phyloP scores from a whole-genome alignment of 1,140 invertebrate species.

The Penaeus indicus region DNA sequence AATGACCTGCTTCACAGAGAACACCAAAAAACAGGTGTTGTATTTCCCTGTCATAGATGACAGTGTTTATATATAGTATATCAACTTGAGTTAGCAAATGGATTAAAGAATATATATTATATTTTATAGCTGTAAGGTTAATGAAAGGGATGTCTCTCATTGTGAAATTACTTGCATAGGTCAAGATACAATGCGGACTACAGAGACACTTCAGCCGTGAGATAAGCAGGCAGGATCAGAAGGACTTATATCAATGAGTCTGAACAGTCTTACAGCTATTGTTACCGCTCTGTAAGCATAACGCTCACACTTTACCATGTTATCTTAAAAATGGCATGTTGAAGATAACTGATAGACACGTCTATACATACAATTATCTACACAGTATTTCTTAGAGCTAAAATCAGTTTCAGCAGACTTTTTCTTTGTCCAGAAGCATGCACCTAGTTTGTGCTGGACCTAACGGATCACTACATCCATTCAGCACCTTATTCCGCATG shows the following conservation, averaged over 20 bases:
- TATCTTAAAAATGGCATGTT: neutral
- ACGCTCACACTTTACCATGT: neutral
- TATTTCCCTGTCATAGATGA: neutral
- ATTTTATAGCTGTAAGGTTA: too few species aligned
- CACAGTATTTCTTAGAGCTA: neutral
- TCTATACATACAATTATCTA: neutral
- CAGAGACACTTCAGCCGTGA: slow-evolving; percentile 61
- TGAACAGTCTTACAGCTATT: slow-evolving; percentile 56
- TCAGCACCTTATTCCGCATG: slow-evolving; percentile 65
- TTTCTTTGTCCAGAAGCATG: slow-evolving; percentile 41
- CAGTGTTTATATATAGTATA: neutral
- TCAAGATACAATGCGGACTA: slow-evolving; percentile 64
- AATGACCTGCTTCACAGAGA: slow-evolving; percentile 54
- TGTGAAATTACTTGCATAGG: slow-evolving; percentile 14
- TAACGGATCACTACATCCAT: slow-evolving; percentile 59
- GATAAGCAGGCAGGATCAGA: slow-evolving; percentile 51
- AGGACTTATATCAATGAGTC: slow-evolving; percentile 59
- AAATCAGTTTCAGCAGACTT: neutral
- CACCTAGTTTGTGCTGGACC: slow-evolving; percentile 58
- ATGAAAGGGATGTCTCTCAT: neutral
- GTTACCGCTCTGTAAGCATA: slow-evolving; percentile 58
- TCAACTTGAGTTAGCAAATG: too few species aligned
- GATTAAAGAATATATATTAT: too few species aligned
- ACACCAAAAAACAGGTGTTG: slow-evolving; percentile 55
- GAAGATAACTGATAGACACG: too few species aligned